Base-by-base conservation (phyloP, 2,888 invertebrate genomes). In the Lasioglossum figueresi region DNA sequence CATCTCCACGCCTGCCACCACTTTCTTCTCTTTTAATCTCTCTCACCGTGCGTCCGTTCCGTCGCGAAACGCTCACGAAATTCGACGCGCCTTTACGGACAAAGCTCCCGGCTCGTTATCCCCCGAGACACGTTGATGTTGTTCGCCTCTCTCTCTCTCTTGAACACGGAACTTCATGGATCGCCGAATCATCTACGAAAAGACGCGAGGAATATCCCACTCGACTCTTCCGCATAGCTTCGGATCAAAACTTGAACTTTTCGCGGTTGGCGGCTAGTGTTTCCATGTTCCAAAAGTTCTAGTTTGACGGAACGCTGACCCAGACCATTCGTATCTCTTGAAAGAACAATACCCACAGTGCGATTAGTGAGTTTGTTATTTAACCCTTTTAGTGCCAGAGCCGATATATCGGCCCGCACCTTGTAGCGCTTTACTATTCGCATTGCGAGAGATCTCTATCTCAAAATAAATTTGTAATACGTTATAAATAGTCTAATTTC, bases 21-120 rank as follows among this genome's bases (percentile, higher is more conserved):
- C 43, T 48, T 37, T n/a, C 27, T 14, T 27, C 56, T 19, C 27
- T 75, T 63, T 74, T 59, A 63, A 45, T 52, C 56, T 37, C 43
- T 66, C 48, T 56, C 40, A 16, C 34, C 72, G 31, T 63, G 71
- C 56, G 71, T 72, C 63, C 66, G 66, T 31, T 31, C 59, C 72
- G 45, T 40, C 66, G 31, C 31, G 70, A 19, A 63, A 48, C 8
- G 71, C n/a, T 66, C 79, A 34, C 63, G 66, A 74, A 74, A 79
- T 79, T 74, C 23, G 48, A 52, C 66, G n/a, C 45, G 48, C 10
- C 19, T 19, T 66, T 23, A 27, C 19, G 19, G 16, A 34, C 66
- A 66, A 31, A 27, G 70, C 31, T 37, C 27, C 37, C 19, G 52
- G 43, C 43, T 76, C 63, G 63, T 63, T 76, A 76, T 37, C 68